These are phyloP conservation scores for Polylopha cassiicola DNA, from an alignment of 2,888 invertebrate species.

Conservation along the genomic window DNA sequence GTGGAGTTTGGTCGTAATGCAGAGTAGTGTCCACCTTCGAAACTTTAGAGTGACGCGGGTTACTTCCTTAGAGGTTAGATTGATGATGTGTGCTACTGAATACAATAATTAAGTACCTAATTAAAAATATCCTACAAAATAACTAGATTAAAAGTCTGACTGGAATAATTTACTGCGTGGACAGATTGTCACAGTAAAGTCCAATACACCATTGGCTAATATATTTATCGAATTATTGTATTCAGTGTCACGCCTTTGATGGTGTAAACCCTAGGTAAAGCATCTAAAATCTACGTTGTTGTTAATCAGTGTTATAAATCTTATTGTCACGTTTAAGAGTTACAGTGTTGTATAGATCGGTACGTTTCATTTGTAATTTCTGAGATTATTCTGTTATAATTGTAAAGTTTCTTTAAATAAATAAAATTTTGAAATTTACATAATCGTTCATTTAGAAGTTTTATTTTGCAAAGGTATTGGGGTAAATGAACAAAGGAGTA, in stretches of 20 bases:
- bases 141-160: not conserved
- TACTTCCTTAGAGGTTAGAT: slow-evolving; percentile 69
- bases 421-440: slow-evolving; percentile 75
- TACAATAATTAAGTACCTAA: slow-evolving; percentile 38
- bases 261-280: slow-evolving; percentile 57
- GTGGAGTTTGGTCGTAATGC: slow-evolving; percentile 39
- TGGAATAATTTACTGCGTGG: slow-evolving; percentile 7
- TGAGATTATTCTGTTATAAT: slow-evolving; percentile 73
- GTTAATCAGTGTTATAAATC: slow-evolving; percentile 76
- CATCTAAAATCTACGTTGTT: slow-evolving; percentile 68
- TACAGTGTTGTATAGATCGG: slow-evolving; percentile 75
- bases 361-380: slow-evolving; percentile 73
- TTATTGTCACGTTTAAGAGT: slow-evolving; percentile 75
- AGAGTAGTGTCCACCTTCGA: slow-evolving; percentile 68
- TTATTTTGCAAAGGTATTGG: slow-evolving; percentile 38
- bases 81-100: slow-evolving; percentile 51
- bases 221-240: slow-evolving; percentile 40
- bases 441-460: slow-evolving; percentile 69
- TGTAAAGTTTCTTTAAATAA: slow-evolving; percentile 75
- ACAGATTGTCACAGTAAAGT: no score
- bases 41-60: slow-evolving; percentile 66
- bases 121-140: slow-evolving; percentile 1
- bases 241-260: slow-evolving; percentile 56
- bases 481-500: slow-evolving; percentile 2
- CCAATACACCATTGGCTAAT: no score